These are phyloP conservation scores for Aramus guarauna DNA, from an alignment of 2,113 vertebrate species.

Conservation along the genomic window DNA sequence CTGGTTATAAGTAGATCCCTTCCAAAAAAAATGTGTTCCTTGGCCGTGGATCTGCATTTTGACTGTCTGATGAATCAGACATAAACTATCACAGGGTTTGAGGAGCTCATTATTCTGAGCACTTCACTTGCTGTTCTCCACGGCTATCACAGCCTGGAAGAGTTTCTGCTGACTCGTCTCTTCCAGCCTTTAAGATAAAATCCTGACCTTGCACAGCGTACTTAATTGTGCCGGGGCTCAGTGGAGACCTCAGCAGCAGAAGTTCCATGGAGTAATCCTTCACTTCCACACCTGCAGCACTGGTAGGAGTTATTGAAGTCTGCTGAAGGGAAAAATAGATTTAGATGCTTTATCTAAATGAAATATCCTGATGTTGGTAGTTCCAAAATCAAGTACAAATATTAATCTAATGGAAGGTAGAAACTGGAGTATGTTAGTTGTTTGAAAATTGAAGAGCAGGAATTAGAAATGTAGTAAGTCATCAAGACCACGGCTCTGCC, in stretches of 20 bases:
- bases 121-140: constrained; percentile 42
- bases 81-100: background rate
- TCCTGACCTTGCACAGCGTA: constrained; percentile 38
- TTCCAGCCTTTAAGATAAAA: constrained; percentile 44
- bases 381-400: constrained; percentile 18
- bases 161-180: constrained; percentile 59
- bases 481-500: background rate
- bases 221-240: constrained; percentile 37
- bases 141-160: background rate
- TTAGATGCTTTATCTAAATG: background rate
- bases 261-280: constrained; percentile 30
- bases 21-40: constrained; percentile 45
- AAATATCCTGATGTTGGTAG: background rate
- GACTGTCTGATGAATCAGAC: constrained; percentile 16
- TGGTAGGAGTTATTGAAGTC: background rate
- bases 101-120: constrained; percentile 58
- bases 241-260: background rate
- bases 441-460: background rate
- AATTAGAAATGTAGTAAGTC: background rate
- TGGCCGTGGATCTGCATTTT: background rate
- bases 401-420: background rate
- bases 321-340: constrained; percentile 16
- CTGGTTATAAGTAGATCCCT: background rate
- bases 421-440: background rate
- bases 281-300: constrained; percentile 14